phyloP scores from a whole-genome alignment of 35 echinoderm and acorn worm genomes.

The Chiridota heheva region DNA sequence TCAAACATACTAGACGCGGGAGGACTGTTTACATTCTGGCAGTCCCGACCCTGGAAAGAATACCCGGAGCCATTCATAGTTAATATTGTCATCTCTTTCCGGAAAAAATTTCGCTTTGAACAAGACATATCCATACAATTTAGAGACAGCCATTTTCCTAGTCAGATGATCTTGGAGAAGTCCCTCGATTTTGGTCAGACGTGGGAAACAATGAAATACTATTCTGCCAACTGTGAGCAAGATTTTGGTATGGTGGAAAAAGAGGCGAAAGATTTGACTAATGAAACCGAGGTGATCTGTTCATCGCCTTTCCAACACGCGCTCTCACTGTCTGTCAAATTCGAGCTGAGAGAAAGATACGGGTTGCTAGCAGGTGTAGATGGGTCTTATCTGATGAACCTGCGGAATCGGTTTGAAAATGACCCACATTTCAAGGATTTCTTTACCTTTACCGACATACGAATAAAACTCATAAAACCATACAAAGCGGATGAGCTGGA shows the following conservation, averaged over 20 bases:
- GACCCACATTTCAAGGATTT: conserved; percentile 39
- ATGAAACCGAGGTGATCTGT: conserved; percentile 21
- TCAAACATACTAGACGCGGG: conserved; percentile 26
- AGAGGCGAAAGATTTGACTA: background rate
- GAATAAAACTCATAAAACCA: conserved; percentile 44
- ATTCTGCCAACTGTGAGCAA: conserved; percentile 46
- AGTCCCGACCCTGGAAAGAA: conserved; percentile 52
- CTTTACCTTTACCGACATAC: conserved; percentile 51
- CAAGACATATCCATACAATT: conserved; percentile 47
- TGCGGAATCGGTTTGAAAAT: conserved; percentile 47
- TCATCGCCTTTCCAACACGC: background rate
- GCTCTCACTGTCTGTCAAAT: background rate
- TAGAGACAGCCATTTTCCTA: background rate
- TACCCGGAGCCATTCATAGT: conserved; percentile 49
- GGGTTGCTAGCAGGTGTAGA: background rate
- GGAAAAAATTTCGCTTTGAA: conserved; percentile 37
- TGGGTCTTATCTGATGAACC: conserved; percentile 9
- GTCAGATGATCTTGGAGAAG: conserved; percentile 58
- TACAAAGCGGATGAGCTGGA: background rate
- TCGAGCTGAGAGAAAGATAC: conserved; percentile 14
- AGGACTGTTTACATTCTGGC: conserved; percentile 27
- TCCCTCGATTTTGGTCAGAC: conserved; percentile 58
- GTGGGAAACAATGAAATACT: conserved; percentile 63
- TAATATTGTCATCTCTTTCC: conserved; percentile 57
- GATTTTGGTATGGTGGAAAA: conserved; percentile 50